phyloP scores from a whole-genome alignment of 2,797 vertebrate species.

The Etheostoma perlongum region DNA sequence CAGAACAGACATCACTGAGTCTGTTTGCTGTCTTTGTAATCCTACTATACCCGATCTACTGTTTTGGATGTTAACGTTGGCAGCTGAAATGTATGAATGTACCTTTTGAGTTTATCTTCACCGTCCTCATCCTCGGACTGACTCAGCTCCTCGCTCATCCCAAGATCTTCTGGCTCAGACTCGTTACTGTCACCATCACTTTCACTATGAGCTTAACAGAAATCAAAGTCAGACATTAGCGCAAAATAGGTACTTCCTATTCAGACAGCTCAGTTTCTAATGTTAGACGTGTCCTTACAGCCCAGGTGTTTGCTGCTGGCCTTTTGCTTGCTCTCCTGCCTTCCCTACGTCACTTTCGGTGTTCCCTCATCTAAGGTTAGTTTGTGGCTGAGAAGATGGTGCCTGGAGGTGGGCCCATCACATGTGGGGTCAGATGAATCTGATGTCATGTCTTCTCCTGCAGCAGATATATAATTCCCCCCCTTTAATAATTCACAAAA shows the following conservation, averaged over 20 bases:
- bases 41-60: neutral
- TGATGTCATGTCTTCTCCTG: conserved; percentile 75
- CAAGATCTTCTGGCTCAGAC: conserved; percentile 81
- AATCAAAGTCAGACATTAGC: conserved; percentile 36
- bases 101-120: conserved; percentile 58
- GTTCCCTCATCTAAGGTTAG: conserved; percentile 87
- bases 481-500: neutral
- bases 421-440: conserved; percentile 79
- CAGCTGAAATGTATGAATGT: neutral
- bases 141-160: conserved; percentile 84
- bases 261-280: neutral
- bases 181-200: conserved; percentile 82
- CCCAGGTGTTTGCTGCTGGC: conserved; percentile 71
- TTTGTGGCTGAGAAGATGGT: conserved; percentile 91
- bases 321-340: conserved; percentile 70
- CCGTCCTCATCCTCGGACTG: conserved; percentile 87
- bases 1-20: neutral
- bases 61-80: neutral
- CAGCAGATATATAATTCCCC: conserved; percentile 35
- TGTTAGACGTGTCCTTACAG: conserved; percentile 48
- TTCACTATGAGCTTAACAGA: conserved; percentile 54
- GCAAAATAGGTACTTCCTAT: too few relatives aligned
- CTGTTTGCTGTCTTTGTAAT: neutral
- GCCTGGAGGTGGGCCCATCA: conserved; percentile 85
- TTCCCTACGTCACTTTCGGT: conserved; percentile 44